Evolutionary conservation across 2,888 invertebrate genomes (phyloP).

Genomic region (Ectobius pallidus): DNA sequence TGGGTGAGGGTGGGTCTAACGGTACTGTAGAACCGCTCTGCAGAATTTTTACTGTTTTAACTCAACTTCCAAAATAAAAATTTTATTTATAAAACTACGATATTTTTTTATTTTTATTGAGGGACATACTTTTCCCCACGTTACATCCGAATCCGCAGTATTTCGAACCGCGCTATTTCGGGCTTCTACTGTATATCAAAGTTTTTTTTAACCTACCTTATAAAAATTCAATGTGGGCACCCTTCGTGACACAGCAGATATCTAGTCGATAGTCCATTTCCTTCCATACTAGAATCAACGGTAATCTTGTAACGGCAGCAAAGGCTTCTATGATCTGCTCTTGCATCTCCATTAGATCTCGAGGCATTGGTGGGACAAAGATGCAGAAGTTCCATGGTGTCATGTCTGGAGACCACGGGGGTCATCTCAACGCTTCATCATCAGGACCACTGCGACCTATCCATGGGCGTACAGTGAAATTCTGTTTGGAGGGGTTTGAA

Average conservation of each 20-base stretch:
- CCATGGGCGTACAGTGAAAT: no score
- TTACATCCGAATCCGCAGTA: no score
- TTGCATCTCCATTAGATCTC: neutral
- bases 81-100: no score
- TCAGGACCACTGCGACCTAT: neutral
- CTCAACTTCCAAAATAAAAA: no score
- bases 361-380: neutral
- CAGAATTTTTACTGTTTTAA: no score
- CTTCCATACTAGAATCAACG: slow-evolving; percentile 1
- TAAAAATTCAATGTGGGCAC: neutral
- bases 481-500: no score
- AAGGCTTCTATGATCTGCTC: neutral
- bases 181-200: no score
- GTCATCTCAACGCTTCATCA: neutral
- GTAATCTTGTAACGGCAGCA: neutral
- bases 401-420: neutral
- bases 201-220: neutral
- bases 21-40: no score
- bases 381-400: neutral
- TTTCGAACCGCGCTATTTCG: no score
- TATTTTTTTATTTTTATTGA: no score
- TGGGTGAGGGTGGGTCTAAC: no score
- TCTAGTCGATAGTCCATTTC: slow-evolving; percentile 4
- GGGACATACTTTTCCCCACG: no score
- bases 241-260: neutral